Evolutionary conservation across 1,140 invertebrate species (phyloP), one percentile per base, ranked within the genome.

Genomic region (Ganaspis sp.): DNA sequence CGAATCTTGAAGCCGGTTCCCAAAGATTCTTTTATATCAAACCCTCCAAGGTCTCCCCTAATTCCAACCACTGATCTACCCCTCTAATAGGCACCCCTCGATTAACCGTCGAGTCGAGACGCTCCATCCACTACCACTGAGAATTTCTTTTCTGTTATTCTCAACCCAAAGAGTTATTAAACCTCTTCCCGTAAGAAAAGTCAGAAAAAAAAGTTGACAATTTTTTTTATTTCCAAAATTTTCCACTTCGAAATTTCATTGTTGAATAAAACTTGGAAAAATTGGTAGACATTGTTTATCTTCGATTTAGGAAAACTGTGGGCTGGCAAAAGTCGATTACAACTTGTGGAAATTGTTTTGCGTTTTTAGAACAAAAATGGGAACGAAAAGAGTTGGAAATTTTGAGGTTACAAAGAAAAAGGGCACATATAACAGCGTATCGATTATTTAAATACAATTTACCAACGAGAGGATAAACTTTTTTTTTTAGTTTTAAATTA

Each of bases 1-100:
- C 88, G 87, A 90, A 91, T 91, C 90, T 91, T 90, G 77, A 84
- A 73, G 76, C 83, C 74, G 85, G 90, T 91, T 91, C 89, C 90
- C 90, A 90, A 91, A 88, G 89, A 87, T 79, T 89, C 87, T 85
- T 89, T 89, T 87, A 88, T 88, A 87, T 85, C 73, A 74, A 83
- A 85, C 85, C 85, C 85, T 85, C 81, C 80, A 83, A 73, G 75
- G 42, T 85, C 78, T 85, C 85, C 86, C 86, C 86, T 84, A 86
- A 81, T 79, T 71, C 79, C 69, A 74, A 73, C 37, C 75, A 76
- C 81, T 80, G 15, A 82, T 85, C 83, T 87, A 85, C 85, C 84
- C 87, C 80, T 82, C 81, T 70, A 78, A 74, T 38, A 19, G 69
- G 81, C 73, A 79, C 74, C 74, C 76, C 49, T 77, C 72, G 78